A percentile compares a stretch with the other conserved stretches of the same genome.
phyloP scores from a whole-genome alignment of 2,888 invertebrate genomes.

The Xestia ashworthii region DNA sequence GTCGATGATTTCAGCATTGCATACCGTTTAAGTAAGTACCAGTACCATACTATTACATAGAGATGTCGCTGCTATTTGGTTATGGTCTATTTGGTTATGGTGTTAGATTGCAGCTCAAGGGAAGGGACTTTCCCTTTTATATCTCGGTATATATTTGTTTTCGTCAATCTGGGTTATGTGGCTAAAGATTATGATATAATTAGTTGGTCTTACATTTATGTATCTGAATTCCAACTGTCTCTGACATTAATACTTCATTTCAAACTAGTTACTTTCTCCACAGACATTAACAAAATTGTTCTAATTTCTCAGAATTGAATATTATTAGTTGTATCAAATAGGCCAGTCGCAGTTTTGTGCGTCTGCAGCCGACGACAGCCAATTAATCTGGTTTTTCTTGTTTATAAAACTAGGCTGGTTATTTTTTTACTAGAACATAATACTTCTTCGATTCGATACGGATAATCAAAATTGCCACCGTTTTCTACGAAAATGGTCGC shows the following conservation, averaged over 20 bases:
- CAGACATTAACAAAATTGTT: constrained; percentile 38
- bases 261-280: constrained; percentile 16
- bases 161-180: not conserved
- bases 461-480: constrained; percentile 41
- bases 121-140: not conserved
- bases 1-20: not conserved
- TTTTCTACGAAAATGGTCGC: constrained; percentile 29
- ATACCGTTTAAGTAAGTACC: not conserved
- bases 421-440: constrained; percentile 32
- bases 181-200: not conserved
- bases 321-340: constrained; percentile 40
- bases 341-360: constrained; percentile 39
- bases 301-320: constrained; percentile 51
- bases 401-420: constrained; percentile 33
- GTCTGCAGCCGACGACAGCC: constrained; percentile 49
- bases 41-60: not conserved
- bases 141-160: not conserved
- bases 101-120: not conserved
- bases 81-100: not conserved
- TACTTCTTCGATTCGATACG: constrained; percentile 47
- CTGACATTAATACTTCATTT: constrained; percentile 4
- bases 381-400: constrained; percentile 54
- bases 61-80: not conserved
- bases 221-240: not conserved
- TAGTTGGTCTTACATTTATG: not conserved